phyloP scores from a whole-genome alignment of 2,888 invertebrate species.

The Spialia ferax region DNA sequence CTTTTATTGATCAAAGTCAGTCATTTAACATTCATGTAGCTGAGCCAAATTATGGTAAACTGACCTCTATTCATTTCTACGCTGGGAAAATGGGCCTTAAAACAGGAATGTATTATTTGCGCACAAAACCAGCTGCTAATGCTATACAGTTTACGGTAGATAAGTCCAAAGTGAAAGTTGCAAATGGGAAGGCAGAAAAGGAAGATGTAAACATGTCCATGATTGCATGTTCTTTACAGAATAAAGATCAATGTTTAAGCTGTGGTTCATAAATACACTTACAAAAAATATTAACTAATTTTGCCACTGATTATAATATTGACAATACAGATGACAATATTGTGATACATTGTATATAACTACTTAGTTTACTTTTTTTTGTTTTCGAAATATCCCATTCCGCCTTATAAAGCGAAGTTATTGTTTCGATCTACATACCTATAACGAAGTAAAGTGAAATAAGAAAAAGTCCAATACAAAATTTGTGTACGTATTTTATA shows the following conservation, averaged over 20 bases:
- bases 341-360: too few relatives aligned
- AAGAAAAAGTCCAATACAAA: too few relatives aligned
- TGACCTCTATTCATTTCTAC: slow-evolving; percentile 99
- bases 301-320: too few relatives aligned
- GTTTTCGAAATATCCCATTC: too few relatives aligned
- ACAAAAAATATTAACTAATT: too few relatives aligned
- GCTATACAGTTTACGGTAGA: slow-evolving; percentile 99
- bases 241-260: slow-evolving; percentile 95
- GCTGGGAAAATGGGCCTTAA: slow-evolving; percentile 99
- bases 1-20: slow-evolving; percentile 99
- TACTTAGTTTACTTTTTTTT: too few relatives aligned
- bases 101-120: slow-evolving; percentile 99
- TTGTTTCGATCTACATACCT: too few relatives aligned
- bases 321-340: too few relatives aligned
- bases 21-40: slow-evolving; percentile 99
- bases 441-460: too few relatives aligned
- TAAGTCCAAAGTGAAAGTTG: slow-evolving; percentile 85
- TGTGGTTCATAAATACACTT: slow-evolving; percentile 89
- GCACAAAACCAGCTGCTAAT: slow-evolving; percentile 98
- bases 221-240: slow-evolving; percentile 94
- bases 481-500: too few relatives aligned
- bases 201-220: slow-evolving; percentile 89
- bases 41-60: slow-evolving; percentile 96
- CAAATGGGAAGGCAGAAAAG: slow-evolving; percentile 60
- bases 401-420: too few relatives aligned